phyloP scores from a whole-genome alignment of 2,888 invertebrate species.

The Altica lythri region DNA sequence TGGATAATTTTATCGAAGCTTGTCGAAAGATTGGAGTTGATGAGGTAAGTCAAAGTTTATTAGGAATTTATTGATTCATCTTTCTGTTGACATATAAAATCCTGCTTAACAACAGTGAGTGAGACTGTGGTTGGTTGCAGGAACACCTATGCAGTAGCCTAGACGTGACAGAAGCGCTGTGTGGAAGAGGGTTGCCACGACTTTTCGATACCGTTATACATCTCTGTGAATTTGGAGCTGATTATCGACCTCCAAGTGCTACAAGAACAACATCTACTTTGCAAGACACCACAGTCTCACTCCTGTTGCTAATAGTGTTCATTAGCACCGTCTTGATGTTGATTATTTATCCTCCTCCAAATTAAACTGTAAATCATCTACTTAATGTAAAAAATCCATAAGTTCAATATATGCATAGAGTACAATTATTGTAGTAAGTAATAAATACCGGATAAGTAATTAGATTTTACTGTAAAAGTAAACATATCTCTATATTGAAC shows the following conservation, averaged over 20 bases:
- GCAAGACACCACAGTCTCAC: conserved; percentile 62
- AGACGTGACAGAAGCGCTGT: conserved; percentile 60
- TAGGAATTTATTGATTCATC: neutral
- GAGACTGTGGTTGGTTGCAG: conserved; percentile 64
- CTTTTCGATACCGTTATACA: conserved; percentile 54
- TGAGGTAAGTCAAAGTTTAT: conserved; percentile 71
- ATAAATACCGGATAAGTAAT: no score
- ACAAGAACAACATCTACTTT: conserved; percentile 46
- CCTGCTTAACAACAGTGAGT: conserved; percentile 46
- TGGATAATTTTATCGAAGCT: conserved; percentile 94
- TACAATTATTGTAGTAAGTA: no score
- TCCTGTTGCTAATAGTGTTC: conserved; percentile 56
- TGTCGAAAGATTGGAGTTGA: conserved; percentile 92
- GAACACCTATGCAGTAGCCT: conserved; percentile 63
- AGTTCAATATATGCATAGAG: no score
- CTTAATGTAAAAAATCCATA: no score
- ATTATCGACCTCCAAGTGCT: conserved; percentile 33
- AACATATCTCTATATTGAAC: no score
- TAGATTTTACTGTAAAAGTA: no score
- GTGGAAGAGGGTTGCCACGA: conserved; percentile 54
- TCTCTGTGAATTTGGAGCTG: conserved; percentile 49
- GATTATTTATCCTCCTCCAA: conserved; percentile 59
- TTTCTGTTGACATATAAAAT: conserved; percentile 9
- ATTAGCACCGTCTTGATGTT: conserved; percentile 58
- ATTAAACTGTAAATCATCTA: no score